These are phyloP conservation scores for Altica lythri DNA, from an alignment of 2,888 invertebrate species.

Conservation along the genomic window DNA sequence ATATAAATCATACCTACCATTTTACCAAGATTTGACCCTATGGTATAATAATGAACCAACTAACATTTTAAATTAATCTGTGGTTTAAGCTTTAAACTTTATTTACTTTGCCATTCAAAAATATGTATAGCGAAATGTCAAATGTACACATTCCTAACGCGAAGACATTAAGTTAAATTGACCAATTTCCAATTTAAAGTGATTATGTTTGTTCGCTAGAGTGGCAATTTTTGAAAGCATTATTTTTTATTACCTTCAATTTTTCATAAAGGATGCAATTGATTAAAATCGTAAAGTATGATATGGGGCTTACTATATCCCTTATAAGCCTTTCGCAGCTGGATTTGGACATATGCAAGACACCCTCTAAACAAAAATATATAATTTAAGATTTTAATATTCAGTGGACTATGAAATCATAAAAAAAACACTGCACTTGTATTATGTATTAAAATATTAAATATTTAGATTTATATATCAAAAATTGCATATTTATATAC, in stretches of 20 bases:
- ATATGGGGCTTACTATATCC: constrained; percentile 8
- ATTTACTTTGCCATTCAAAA: constrained; percentile 28
- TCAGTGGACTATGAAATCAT: too few relatives aligned
- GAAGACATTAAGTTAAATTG: constrained; percentile 30
- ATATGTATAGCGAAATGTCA: constrained; percentile 29
- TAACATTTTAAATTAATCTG: constrained; percentile 19
- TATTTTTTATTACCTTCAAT: constrained; percentile 34
- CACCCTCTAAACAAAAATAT: constrained; percentile 13
- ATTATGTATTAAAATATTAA: too few relatives aligned
- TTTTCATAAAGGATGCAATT: too few relatives aligned
- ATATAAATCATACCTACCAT: too few relatives aligned
- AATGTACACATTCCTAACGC: constrained; percentile 29
- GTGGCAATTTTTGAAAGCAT: constrained; percentile 38
- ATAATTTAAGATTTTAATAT: constrained; percentile 12
- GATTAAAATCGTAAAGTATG: constrained; percentile 24
- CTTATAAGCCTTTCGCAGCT: constrained; percentile 18
- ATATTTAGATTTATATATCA: too few relatives aligned
- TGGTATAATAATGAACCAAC: constrained; percentile 19
- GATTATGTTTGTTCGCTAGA: constrained; percentile 33
- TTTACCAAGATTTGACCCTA: too few relatives aligned
- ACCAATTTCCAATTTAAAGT: constrained; percentile 36
- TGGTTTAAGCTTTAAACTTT: constrained; percentile 26
- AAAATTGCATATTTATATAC: too few relatives aligned
- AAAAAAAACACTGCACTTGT: too few relatives aligned
- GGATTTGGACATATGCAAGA: constrained; percentile 17